A percentile compares a stretch with the other conserved stretches of the same genome.
Conservation (phyloP, 1,140 invertebrate genomes). For the Macrobrachium nipponense region DNA sequence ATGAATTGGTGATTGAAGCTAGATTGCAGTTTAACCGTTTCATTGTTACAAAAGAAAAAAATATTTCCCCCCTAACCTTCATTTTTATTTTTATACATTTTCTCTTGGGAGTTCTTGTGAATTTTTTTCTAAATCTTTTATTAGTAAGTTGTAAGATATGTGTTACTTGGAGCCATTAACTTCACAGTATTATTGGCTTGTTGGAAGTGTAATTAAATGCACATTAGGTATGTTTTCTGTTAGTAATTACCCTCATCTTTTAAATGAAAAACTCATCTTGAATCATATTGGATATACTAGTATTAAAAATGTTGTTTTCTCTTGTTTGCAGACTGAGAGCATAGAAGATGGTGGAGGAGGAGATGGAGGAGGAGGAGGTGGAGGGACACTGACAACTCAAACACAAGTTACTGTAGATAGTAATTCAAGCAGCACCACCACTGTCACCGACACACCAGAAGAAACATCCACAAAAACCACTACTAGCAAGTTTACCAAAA, state of each 20-base stretch:
- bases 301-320: conserved; percentile 1
- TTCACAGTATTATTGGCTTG: too few species aligned
- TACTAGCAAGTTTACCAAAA: conserved; percentile 34
- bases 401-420: conserved; percentile 18
- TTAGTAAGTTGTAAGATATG: too few species aligned
- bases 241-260: background rate
- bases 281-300: background rate
- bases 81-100: too few species aligned
- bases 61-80: too few species aligned
- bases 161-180: too few species aligned
- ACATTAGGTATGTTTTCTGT: too few species aligned
- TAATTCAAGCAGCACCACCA: background rate
- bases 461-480: conserved; percentile 40
- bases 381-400: conserved; percentile 15
- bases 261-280: background rate
- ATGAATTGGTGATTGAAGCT: too few species aligned
- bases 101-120: too few species aligned
- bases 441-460: conserved; percentile 11
- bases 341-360: conserved; percentile 52
- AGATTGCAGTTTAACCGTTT: too few species aligned
- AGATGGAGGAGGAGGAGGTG: conserved; percentile 34
- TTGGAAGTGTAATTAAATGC: too few species aligned
- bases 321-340: conserved; percentile 47
- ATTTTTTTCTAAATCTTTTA: too few species aligned
- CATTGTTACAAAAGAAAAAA: too few species aligned